These are phyloP conservation scores for Keiferia lycopersicella DNA, from an alignment of 2,888 invertebrate species.

Conservation along the genomic window DNA sequence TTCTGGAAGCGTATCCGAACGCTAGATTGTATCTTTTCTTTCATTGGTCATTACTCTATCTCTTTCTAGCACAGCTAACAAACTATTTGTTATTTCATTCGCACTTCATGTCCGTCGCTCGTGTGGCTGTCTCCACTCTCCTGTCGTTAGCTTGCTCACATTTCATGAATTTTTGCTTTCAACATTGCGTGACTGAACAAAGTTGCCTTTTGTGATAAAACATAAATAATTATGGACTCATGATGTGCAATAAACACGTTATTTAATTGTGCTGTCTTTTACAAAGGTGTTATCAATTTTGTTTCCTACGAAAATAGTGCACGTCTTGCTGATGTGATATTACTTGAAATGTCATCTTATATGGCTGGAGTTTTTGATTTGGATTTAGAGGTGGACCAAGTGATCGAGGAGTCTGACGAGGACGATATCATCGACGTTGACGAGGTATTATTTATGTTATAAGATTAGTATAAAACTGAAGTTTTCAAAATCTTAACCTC, in stretches of 20 bases:
- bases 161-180: constrained; percentile 19
- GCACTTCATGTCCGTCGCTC: constrained; percentile 11
- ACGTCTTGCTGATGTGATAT: constrained; percentile 72
- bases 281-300: not conserved
- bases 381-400: constrained; percentile 87
- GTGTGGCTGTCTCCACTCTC: constrained; percentile 1
- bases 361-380: constrained; percentile 97
- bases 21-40: not conserved
- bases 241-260: constrained; percentile 9
- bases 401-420: constrained; percentile 89
- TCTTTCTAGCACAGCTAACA: not conserved
- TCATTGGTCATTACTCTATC: constrained; percentile 3
- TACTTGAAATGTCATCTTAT: constrained; percentile 80
- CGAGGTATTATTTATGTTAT: constrained; percentile 85
- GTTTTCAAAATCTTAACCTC: constrained; percentile 54
- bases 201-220: constrained; percentile 22
- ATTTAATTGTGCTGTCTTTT: not conserved
- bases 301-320: constrained; percentile 38
- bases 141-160: constrained; percentile 24
- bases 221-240: constrained; percentile 14
- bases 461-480: constrained; percentile 2
- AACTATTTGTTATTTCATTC: constrained; percentile 12
- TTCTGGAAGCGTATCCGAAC: constrained; percentile 11
- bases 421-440: constrained; percentile 94
- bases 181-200: constrained; percentile 24